A percentile compares a stretch with the other conserved stretches of the same genome.
phyloP scores from a whole-genome alignment of 2,797 vertebrate genomes.

The Chiloscyllium punctatum region DNA sequence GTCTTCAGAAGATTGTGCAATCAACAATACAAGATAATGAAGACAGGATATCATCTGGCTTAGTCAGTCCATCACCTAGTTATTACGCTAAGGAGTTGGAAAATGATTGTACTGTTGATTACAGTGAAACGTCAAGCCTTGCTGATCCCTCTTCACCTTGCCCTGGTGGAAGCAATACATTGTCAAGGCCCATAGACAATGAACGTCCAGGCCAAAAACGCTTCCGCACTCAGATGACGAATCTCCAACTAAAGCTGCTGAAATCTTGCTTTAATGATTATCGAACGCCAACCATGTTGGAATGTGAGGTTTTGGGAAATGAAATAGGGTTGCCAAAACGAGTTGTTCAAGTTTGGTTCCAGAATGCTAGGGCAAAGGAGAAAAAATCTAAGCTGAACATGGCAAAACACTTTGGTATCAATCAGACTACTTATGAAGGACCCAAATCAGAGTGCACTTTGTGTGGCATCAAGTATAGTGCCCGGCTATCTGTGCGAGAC shows the following conservation, averaged over 20 bases:
- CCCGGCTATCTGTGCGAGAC: conserved; percentile 95
- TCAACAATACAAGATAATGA: conserved; percentile 68
- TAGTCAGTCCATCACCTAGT: conserved; percentile 95
- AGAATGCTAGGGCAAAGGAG: conserved; percentile 98
- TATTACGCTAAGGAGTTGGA: conserved; percentile 94
- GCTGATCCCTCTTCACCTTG: conserved; percentile 96
- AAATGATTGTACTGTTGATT: conserved; percentile 93
- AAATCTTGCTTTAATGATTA: conserved; percentile 99
- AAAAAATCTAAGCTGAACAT: conserved; percentile 99
- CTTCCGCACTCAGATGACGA: conserved; percentile 98
- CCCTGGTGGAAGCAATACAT: conserved; percentile 80
- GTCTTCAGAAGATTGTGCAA: conserved; percentile 69
- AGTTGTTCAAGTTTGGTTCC: conserved; percentile 99
- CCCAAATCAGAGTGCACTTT: conserved; percentile 97
- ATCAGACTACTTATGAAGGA: conserved; percentile 95
- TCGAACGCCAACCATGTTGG: conserved; percentile 97
- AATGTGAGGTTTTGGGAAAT: conserved; percentile 98
- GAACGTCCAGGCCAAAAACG: conserved; percentile 97
- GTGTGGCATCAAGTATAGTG: conserved; percentile 98
- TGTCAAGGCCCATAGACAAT: conserved; percentile 80
- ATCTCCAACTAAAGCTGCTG: conserved; percentile 95
- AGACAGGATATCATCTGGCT: conserved; percentile 91
- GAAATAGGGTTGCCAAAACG: conserved; percentile 99
- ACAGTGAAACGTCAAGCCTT: conserved; percentile 95
- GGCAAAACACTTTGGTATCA: conserved; percentile 99